Conservation (phyloP, 2,797 vertebrate species). For the Aselliscus stoliczkanus region DNA sequence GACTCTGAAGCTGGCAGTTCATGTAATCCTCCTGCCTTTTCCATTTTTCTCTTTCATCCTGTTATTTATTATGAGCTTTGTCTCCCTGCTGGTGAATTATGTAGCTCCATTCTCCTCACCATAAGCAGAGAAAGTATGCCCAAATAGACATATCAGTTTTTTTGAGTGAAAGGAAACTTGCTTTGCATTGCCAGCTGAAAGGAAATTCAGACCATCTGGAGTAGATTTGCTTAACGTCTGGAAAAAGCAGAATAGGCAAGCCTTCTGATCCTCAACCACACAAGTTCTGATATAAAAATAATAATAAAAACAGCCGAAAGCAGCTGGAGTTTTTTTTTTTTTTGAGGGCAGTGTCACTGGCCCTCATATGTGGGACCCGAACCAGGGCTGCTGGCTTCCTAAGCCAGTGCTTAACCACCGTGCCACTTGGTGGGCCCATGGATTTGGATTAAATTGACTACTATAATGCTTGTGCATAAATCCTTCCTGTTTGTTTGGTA, state of each 20-base stretch:
- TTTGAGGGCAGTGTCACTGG: too few species aligned
- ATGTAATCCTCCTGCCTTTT: neutral
- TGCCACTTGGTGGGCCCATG: too few species aligned
- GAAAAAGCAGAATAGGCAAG: constrained; percentile 62
- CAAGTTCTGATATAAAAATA: neutral
- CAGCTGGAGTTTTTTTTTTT: too few species aligned
- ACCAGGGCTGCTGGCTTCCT: too few species aligned
- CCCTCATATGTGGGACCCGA: too few species aligned
- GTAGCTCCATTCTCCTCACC: constrained; percentile 44
- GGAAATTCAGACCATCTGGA: constrained; percentile 74
- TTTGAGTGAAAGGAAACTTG: constrained; percentile 66
- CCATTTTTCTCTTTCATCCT: constrained; percentile 31
- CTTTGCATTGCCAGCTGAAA: constrained; percentile 60
- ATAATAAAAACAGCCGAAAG: too few species aligned
- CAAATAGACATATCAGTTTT: constrained; percentile 61
- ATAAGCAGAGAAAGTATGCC: constrained; percentile 64
- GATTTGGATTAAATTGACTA: constrained; percentile 10
- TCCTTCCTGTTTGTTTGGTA: neutral
- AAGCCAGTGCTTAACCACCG: too few species aligned
- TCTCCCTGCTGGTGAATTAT: constrained; percentile 26
- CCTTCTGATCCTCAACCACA: constrained; percentile 48
- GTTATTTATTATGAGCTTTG: constrained; percentile 27
- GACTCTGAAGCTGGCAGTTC: neutral
- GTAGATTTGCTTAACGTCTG: constrained; percentile 53
- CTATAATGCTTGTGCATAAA: neutral